phyloP scores from a whole-genome alignment of 1,140 invertebrate species.

The Ylistrum balloti region DNA sequence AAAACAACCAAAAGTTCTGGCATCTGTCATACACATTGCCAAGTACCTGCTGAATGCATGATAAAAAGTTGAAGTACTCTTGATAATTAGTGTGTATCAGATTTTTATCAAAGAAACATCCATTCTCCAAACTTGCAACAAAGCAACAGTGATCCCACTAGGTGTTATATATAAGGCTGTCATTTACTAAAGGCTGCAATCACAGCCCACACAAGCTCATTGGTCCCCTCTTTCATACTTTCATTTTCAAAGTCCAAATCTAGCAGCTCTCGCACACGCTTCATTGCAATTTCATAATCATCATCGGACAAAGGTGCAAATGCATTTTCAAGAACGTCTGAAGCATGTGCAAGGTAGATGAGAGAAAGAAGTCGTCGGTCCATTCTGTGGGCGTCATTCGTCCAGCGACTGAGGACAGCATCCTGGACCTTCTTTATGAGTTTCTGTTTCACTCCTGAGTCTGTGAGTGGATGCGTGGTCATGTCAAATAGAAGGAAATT shows the following conservation, averaged over 20 bases:
- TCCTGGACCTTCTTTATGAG: constrained; percentile 99
- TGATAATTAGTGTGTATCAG: neutral
- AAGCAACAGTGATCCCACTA: constrained; percentile 33
- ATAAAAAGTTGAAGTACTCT: neutral
- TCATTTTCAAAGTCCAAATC: constrained; percentile 98
- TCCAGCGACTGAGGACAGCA: constrained; percentile 96
- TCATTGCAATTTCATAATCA: constrained; percentile 99
- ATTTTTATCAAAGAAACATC: neutral
- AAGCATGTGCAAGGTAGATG: constrained; percentile 97
- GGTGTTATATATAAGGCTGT: neutral
- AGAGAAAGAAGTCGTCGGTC: constrained; percentile 96
- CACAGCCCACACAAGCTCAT: constrained; percentile 98
- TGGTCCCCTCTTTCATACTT: constrained; percentile 87
- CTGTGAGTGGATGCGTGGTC: constrained; percentile 99
- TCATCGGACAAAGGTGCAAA: constrained; percentile 99
- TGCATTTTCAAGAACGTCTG: constrained; percentile 99
- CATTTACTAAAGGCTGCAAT: constrained; percentile 99
- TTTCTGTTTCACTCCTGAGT: constrained; percentile 97
- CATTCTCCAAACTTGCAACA: constrained; percentile 4
- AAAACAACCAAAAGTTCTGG: neutral
- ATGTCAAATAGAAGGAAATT: constrained; percentile 99
- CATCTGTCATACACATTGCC: neutral
- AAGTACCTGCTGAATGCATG: neutral
- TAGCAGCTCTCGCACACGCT: constrained; percentile 95
- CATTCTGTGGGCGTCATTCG: constrained; percentile 98